These are phyloP conservation scores for Whitmania pigra DNA, from an alignment of 1,140 invertebrate genomes.

Conservation along the genomic window DNA sequence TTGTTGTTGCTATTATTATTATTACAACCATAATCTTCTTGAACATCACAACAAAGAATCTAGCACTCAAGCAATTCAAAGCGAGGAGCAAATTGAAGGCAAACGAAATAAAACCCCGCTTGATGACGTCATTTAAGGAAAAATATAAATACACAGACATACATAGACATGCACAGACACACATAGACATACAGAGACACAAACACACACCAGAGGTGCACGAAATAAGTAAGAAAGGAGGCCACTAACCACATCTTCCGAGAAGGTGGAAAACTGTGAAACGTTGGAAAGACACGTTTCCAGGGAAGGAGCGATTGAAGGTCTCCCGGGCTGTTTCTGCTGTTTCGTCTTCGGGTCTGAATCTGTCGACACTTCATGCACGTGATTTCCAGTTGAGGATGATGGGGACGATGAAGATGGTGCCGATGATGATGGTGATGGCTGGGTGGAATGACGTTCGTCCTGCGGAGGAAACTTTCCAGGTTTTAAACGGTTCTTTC, in stretches of 20 bases:
- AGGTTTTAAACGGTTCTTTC: too few species aligned
- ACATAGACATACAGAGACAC: too few species aligned
- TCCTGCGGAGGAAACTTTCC: not conserved
- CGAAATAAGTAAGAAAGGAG: not conserved
- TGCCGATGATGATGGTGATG: not conserved
- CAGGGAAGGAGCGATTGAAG: not conserved
- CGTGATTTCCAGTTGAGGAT: not conserved
- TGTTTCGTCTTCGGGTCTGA: not conserved
- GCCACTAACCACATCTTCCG: not conserved
- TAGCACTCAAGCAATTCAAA: too few species aligned
- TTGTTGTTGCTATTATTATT: too few species aligned
- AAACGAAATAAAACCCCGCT: not conserved
- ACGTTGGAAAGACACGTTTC: slow-evolving; percentile 4
- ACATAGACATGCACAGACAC: too few species aligned
- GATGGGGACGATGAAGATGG: not conserved
- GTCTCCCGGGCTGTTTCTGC: not conserved
- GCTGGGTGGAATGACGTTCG: not conserved
- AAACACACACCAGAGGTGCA: not conserved
- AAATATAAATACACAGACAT: not conserved
- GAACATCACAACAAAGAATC: too few species aligned
- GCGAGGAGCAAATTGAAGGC: too few species aligned
- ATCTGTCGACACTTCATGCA: not conserved
- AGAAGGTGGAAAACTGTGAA: not conserved
- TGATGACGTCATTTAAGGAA: not conserved
- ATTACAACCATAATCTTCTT: too few species aligned